These are phyloP conservation scores for Microtus californicus DNA, from an alignment of 2,797 vertebrate species.

Conservation along the genomic window DNA sequence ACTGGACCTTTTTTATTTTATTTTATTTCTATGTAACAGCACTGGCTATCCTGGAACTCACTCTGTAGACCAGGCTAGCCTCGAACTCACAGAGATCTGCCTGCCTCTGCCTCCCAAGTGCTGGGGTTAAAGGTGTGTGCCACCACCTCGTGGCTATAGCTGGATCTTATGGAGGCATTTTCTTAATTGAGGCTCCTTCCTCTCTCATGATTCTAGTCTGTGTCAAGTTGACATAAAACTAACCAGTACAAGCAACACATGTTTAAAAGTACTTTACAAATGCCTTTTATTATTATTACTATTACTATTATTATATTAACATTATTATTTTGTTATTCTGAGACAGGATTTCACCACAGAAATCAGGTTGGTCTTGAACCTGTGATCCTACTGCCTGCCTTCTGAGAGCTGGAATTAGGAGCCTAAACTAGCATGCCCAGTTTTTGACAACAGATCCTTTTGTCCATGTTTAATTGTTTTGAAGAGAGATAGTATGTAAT, in stretches of 20 bases:
- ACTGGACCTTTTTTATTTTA: too few species aligned
- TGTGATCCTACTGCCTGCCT: background rate
- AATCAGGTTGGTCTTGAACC: background rate
- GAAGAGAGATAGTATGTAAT: background rate
- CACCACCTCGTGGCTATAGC: background rate
- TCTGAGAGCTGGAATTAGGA: background rate
- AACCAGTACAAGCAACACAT: background rate
- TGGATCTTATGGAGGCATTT: background rate
- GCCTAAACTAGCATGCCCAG: background rate
- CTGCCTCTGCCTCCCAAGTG: too few species aligned
- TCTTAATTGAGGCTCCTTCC: background rate
- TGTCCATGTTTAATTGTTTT: constrained; percentile 45
- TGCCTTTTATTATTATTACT: background rate
- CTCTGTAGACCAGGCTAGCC: too few species aligned
- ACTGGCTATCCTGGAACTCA: too few species aligned
- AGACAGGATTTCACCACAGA: background rate
- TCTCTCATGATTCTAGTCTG: background rate
- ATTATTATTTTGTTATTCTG: background rate
- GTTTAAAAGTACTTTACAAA: background rate
- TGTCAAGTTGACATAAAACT: background rate
- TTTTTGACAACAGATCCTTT: background rate
- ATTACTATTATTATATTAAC: background rate
- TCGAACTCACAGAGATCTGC: too few species aligned
- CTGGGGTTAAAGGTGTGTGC: too few species aligned
- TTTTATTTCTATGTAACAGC: too few species aligned